Base-by-base conservation (phyloP, 1,140 invertebrate genomes). In the Sarcophaga peregrina region DNA sequence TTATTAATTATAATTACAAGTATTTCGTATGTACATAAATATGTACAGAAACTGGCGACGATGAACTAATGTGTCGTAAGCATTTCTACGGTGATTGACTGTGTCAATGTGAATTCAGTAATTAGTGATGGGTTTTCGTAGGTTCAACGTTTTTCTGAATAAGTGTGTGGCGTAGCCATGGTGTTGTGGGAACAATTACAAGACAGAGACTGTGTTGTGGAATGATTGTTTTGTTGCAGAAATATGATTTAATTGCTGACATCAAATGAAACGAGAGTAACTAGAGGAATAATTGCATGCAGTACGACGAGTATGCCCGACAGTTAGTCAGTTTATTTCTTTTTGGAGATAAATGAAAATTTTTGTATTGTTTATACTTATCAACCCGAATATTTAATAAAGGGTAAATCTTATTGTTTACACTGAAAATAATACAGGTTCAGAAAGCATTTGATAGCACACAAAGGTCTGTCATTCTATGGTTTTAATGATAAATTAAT, bases 161-260 rank as follows among this genome's bases (percentile, higher is more conserved):
- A 37, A 37, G 25, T 37, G 54, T 68, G 17, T 68, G 62, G 8
- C n/a, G 15, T 58, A 37, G 54, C 15, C 54, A n/a, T 58, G 11
- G 10, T 58, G 62, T 20, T 68, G 62, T 68, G 62, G 62, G 62
- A 68, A 68, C 58, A 68, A 20, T n/a, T 15, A 58, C 25, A 37
- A 37, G 25, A 37, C n/a, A 37, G 25, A 37, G 25, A 37, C 25
- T 37, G 25, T n/a, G n/a, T 37, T 58, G 8, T 10, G n/a, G n/a
- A 58, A 58, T 58, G 54, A 7, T 5, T 58, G 54, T n/a, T 37
- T 7, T 58, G 15, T 68, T 68, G 62, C 62, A 68, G 8, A 68
- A 68, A 68, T 68, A 68, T 68, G 62, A 68, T 68, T 68, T 68
- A 68, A 68, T 68, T 68, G 62, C 62, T 25, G 17, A 68, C 62